phyloP scores from a whole-genome alignment of 2,888 invertebrate genomes.

The Conistra vaccinii region DNA sequence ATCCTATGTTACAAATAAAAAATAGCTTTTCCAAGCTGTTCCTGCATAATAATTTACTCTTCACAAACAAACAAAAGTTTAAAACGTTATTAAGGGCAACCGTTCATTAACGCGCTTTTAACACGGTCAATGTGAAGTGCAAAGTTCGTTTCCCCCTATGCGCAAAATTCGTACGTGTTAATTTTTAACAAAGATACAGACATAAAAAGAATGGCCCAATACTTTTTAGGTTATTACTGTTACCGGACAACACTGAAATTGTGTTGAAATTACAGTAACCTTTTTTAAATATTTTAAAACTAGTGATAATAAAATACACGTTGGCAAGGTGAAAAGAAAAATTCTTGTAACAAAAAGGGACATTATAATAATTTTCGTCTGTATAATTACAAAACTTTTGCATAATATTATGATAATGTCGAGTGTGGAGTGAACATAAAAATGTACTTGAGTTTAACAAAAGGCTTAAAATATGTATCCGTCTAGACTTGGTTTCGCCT shows the following conservation, averaged over 20 bases:
- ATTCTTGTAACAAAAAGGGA: conserved; percentile 12
- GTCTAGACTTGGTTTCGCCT: conserved; percentile 43
- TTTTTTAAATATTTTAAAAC: conserved; percentile 17
- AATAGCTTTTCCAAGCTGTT: too few species aligned
- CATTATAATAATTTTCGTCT: background rate
- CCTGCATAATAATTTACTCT: conserved; percentile 4
- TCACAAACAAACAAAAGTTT: conserved; percentile 8
- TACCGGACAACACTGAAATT: background rate
- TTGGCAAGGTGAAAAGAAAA: background rate
- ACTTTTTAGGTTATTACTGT: conserved; percentile 13
- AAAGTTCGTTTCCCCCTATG: conserved; percentile 27
- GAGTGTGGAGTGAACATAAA: conserved; percentile 22
- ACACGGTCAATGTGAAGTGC: conserved; percentile 14
- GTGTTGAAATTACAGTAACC: conserved; percentile 4
- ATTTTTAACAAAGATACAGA: conserved; percentile 33
- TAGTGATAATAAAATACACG: background rate
- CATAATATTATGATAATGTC: conserved; percentile 29
- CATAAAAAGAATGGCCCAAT: conserved; percentile 40
- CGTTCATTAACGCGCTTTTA: conserved; percentile 23
- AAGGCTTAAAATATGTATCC: conserved; percentile 32
- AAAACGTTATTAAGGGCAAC: conserved; percentile 31
- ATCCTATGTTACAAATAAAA: too few species aligned
- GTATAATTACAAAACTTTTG: conserved; percentile 26
- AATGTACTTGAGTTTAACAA: conserved; percentile 22
- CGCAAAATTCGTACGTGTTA: conserved; percentile 38